A percentile compares a stretch with the other conserved stretches of the same genome.
These are phyloP conservation scores for Ceryle rudis DNA, from an alignment of 2,797 vertebrate species.

Conservation along the genomic window DNA sequence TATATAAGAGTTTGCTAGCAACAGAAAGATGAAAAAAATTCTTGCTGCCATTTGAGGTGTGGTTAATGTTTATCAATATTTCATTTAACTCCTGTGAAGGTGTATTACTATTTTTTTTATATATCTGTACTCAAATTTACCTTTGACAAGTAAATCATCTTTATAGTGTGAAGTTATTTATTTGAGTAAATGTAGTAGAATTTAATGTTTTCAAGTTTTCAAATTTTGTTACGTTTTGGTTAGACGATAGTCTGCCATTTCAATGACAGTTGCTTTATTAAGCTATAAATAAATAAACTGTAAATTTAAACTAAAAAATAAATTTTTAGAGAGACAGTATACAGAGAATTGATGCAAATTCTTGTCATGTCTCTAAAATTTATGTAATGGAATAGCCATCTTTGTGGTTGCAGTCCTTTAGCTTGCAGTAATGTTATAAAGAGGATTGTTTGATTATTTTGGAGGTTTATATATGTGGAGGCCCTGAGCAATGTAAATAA, in stretches of 20 bases:
- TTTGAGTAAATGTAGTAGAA: neutral
- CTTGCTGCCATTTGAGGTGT: neutral
- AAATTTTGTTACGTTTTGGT: neutral
- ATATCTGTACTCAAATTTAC: neutral
- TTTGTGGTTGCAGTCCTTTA: neutral
- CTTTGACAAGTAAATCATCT: neutral
- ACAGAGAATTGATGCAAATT: conserved; percentile 3
- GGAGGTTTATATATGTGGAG: neutral
- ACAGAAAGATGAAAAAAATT: neutral
- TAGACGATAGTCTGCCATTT: neutral
- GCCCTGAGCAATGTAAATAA: conserved; percentile 3
- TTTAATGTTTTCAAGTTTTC: neutral
- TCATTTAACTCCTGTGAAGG: neutral
- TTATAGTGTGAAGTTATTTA: neutral
- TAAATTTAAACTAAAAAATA: neutral
- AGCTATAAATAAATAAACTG: neutral
- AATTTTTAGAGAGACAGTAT: neutral
- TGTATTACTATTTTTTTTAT: neutral
- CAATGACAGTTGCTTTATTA: conserved; percentile 11
- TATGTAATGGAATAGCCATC: neutral
- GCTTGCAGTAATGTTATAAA: neutral
- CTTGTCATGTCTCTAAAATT: neutral
- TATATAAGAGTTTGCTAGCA: neutral
- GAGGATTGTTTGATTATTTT: neutral
- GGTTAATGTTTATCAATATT: neutral